phyloP scores from a whole-genome alignment of 2,113 vertebrate genomes.

The Nestor notabilis region DNA sequence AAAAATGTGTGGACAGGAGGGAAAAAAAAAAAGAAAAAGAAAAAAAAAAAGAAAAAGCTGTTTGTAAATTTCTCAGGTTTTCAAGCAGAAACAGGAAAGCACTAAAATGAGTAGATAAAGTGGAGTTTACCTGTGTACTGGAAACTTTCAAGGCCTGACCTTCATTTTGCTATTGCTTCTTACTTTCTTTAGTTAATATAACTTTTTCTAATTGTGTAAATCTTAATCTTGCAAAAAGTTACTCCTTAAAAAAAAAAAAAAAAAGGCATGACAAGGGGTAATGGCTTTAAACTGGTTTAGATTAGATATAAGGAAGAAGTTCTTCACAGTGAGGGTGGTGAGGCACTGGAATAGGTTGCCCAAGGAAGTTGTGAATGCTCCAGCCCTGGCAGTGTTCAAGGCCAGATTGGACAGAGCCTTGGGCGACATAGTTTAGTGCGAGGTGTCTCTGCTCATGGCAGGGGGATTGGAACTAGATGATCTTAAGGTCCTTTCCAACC shows the following conservation, averaged over 20 bases:
- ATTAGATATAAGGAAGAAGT: no score
- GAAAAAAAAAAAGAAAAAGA: background rate
- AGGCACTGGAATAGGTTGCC: no score
- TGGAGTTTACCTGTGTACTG: background rate
- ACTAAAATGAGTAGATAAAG: background rate
- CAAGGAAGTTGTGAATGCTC: no score
- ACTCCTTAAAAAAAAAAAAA: background rate
- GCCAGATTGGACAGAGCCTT: no score
- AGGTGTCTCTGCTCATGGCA: no score
- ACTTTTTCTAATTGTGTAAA: background rate
- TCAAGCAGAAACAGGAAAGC: background rate
- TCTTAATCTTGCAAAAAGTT: background rate
- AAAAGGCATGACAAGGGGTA: rapidly evolving
- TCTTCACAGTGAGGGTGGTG: no score
- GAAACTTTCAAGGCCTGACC: background rate
- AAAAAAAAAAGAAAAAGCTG: rapidly evolving
- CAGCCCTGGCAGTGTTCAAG: no score
- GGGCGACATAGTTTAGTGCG: no score
- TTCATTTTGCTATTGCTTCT: background rate
- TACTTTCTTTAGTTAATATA: background rate
- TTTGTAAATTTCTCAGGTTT: background rate
- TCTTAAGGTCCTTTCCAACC: no score
- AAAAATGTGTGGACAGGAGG: background rate
- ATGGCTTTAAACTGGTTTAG: no score
- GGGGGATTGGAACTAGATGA: no score